Evolutionary conservation across 2,888 invertebrate species (phyloP).

Genomic region (Cheilosia soror): DNA sequence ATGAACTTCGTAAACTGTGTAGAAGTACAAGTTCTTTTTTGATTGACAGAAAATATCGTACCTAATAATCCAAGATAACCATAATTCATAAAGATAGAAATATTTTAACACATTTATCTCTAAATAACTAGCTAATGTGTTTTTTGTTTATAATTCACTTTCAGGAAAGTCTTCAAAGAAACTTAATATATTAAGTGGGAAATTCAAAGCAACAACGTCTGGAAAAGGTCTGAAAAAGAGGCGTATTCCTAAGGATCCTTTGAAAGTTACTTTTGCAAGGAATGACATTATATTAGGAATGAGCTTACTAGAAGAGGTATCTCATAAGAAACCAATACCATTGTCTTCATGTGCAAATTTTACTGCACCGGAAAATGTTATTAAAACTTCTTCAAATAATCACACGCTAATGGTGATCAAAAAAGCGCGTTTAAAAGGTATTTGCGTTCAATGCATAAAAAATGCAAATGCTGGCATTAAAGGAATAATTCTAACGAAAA

Average conservation of each 20-base stretch:
- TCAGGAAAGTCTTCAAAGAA: no score
- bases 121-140: no score
- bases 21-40: no score
- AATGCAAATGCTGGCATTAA: conserved; percentile 55
- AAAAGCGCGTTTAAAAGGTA: conserved; percentile 81
- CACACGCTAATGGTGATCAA: conserved; percentile 81
- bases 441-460: conserved; percentile 82
- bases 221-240: not conserved
- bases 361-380: conserved; percentile 78
- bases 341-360: conserved; percentile 63
- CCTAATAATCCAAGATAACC: no score
- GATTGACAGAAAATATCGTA: no score
- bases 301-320: not conserved
- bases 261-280: not conserved
- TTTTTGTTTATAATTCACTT: no score
- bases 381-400: conserved; percentile 79
- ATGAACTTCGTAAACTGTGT: no score
- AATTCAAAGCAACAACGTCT: no score
- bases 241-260: not conserved
- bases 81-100: no score
- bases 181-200: no score
- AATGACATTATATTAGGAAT: not conserved
- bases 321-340: conserved; percentile 38
- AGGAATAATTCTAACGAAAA: conserved; percentile 77
- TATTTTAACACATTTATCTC: no score